phyloP scores from a whole-genome alignment of 1,140 invertebrate genomes.

The Trichomalopsis sarcophagae region DNA sequence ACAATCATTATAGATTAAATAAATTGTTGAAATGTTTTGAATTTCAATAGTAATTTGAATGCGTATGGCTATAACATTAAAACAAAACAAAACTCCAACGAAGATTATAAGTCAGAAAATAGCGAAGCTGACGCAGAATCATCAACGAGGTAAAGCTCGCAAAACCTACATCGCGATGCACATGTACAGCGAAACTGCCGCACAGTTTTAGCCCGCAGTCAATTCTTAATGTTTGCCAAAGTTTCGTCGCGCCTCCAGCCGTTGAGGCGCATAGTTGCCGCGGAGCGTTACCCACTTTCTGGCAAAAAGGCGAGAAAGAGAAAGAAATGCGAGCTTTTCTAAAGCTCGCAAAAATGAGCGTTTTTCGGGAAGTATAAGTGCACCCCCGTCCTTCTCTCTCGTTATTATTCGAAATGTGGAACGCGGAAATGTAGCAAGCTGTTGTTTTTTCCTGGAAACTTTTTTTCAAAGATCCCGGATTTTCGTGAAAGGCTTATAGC shows the following conservation, averaged over 20 bases:
- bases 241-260: background rate
- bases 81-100: background rate
- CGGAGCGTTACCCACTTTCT: background rate
- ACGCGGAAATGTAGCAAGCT: background rate
- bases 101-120: background rate
- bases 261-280: background rate
- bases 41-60: no score
- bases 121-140: background rate
- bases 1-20: no score
- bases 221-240: conserved; percentile 19
- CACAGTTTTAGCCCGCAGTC: conserved; percentile 7
- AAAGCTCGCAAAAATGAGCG: background rate
- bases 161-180: background rate
- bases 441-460: background rate
- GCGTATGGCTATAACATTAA: no score
- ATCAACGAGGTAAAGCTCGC: background rate
- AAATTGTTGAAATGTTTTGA: no score
- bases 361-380: background rate
- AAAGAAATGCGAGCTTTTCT: background rate
- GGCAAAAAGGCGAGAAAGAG: background rate
- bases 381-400: background rate
- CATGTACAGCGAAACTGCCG: background rate
- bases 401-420: conserved; percentile 18
- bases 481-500: background rate
- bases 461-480: background rate